Evolutionary conservation across 2,113 vertebrate species (phyloP).

Genomic region (Opisthocomus hoazin): DNA sequence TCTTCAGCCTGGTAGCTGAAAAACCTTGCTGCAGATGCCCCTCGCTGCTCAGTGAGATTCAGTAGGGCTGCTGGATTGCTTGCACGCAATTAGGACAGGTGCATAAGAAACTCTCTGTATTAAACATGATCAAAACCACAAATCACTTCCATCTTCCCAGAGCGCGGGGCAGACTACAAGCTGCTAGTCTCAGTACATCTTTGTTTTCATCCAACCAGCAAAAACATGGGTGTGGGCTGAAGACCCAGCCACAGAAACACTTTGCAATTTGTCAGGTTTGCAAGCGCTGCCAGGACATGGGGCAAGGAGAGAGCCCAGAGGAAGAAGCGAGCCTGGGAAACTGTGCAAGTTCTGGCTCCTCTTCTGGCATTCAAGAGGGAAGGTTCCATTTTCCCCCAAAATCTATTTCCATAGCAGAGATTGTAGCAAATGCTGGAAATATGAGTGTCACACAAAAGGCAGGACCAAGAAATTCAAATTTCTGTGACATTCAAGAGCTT

Average conservation of each 20-base stretch:
- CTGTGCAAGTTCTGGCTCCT: neutral
- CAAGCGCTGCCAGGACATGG: neutral
- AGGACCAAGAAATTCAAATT: neutral
- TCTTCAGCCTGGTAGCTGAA: neutral
- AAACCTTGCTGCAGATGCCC: neutral
- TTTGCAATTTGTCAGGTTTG: neutral
- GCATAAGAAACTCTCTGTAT: neutral
- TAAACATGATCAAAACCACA: neutral
- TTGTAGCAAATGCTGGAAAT: neutral
- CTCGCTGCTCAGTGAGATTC: neutral
- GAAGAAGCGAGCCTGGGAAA: neutral
- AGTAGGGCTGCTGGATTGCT: neutral
- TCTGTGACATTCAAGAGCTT: fast-evolving
- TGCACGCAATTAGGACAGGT: neutral
- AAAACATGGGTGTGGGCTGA: neutral
- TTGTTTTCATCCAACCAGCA: neutral
- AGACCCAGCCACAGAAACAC: neutral
- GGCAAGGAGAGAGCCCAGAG: neutral
- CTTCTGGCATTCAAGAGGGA: neutral
- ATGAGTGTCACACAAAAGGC: neutral
- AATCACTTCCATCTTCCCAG: neutral
- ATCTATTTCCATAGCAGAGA: neutral
- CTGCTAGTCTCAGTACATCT: neutral
- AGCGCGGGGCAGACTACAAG: neutral
- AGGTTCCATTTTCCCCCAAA: neutral